Evolutionary conservation across 2,113 vertebrate genomes (phyloP).

Genomic region (Pangasianodon hypophthalmus): DNA sequence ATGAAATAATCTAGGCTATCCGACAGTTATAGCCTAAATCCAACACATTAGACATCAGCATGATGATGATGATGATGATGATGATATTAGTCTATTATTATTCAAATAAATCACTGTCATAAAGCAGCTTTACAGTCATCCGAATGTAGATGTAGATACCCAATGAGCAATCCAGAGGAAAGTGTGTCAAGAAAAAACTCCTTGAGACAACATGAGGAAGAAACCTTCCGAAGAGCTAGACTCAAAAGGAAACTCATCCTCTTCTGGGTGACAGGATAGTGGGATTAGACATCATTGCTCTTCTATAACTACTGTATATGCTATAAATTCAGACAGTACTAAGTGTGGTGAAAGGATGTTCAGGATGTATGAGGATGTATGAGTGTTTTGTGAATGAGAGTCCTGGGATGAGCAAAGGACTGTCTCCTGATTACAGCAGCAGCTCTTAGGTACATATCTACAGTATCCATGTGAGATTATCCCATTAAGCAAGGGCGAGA

Average conservation of each 20-base stretch:
- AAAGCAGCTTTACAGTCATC: not conserved
- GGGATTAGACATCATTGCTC: not conserved
- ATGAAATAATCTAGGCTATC: not conserved
- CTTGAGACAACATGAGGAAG: not conserved
- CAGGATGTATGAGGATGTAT: too few relatives aligned
- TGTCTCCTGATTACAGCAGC: not conserved
- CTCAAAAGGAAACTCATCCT: not conserved
- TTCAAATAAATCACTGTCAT: not conserved
- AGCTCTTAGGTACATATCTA: not conserved
- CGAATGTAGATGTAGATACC: not conserved
- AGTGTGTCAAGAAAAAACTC: not conserved
- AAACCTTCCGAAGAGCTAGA: not conserved
- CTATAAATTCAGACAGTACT: not conserved
- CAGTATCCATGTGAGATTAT: not conserved
- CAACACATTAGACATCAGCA: not conserved
- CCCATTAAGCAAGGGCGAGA: not conserved
- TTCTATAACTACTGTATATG: not conserved
- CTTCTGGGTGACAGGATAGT: not conserved
- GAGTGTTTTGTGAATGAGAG: not conserved
- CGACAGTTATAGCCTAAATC: not conserved
- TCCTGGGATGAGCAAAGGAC: not conserved
- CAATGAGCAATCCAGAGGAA: not conserved
- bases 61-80: not conserved
- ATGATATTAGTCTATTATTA: not conserved
- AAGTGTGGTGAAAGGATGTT: not conserved